phyloP scores from a whole-genome alignment of 2,888 invertebrate species.

The Clunio marinus region DNA sequence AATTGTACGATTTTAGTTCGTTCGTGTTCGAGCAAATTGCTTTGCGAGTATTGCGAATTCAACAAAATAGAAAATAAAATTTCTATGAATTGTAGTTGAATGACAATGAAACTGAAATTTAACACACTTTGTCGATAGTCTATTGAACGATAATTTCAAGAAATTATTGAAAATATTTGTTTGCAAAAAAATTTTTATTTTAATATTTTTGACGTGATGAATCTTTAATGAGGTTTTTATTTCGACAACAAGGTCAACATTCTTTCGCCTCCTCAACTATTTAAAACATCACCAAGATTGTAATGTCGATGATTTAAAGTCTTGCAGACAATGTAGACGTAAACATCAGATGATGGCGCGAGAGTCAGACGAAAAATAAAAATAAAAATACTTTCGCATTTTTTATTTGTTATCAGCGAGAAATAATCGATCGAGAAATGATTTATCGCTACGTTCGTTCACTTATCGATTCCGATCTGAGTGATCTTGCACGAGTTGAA shows the following conservation, averaged over 20 bases:
- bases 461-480: conserved; percentile 28
- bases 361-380: not conserved
- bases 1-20: not conserved
- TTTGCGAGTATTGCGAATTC: conserved; percentile 1
- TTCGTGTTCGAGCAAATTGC: conserved; percentile 25
- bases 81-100: not conserved
- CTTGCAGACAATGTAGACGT: not conserved
- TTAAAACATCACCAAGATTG: not conserved
- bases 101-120: conserved; percentile 22
- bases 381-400: not conserved
- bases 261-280: not conserved
- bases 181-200: too few species aligned
- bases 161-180: too few species aligned
- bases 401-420: conserved; percentile 1
- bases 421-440: conserved; percentile 34
- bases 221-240: too few species aligned
- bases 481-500: not conserved
- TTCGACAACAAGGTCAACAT: conserved; percentile 5
- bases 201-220: too few species aligned
- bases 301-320: not conserved
- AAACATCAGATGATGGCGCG: not conserved
- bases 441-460: conserved; percentile 24
- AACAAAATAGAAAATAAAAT: not conserved
- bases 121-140: not conserved
- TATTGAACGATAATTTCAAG: too few species aligned